Conservation (phyloP, 2,797 vertebrate species). For the Bradypus variegatus region DNA sequence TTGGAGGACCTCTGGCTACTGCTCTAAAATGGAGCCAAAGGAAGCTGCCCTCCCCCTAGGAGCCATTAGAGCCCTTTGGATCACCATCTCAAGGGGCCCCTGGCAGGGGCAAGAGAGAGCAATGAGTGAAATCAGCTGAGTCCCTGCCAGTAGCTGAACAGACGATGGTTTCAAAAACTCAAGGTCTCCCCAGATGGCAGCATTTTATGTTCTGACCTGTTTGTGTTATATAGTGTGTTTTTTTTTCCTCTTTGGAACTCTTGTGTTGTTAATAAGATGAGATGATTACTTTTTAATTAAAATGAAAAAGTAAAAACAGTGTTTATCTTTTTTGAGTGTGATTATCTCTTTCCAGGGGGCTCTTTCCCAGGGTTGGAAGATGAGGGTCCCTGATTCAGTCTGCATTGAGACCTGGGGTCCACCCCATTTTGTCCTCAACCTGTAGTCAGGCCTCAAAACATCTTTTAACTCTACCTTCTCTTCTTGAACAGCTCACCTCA, state of each 20-base stretch:
- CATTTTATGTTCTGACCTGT: conserved; percentile 71
- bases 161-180: conserved; percentile 34
- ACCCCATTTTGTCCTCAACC: not conserved
- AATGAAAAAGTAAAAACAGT: conserved; percentile 59
- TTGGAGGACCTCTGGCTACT: conserved; percentile 52
- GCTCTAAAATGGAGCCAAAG: conserved; percentile 40
- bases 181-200: conserved; percentile 49
- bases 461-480: not conserved
- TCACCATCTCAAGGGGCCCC: not conserved
- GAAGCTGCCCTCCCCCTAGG: conserved; percentile 21
- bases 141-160: conserved; percentile 5
- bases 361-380: not conserved
- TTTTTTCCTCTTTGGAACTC: conserved; percentile 56
- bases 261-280: conserved; percentile 74
- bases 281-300: conserved; percentile 78
- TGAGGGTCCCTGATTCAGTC: not conserved
- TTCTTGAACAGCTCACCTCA: not conserved
- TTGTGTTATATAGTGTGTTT: conserved; percentile 73
- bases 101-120: not conserved
- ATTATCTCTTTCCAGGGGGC: not conserved
- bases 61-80: not conserved
- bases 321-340: conserved; percentile 39
- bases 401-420: not conserved
- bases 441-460: not conserved
- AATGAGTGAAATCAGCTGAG: not conserved